Evolutionary conservation across 2,797 vertebrate genomes (phyloP), one percentile per base, ranked within the genome.

Genomic region (Acanthurus leucopareius): DNA sequence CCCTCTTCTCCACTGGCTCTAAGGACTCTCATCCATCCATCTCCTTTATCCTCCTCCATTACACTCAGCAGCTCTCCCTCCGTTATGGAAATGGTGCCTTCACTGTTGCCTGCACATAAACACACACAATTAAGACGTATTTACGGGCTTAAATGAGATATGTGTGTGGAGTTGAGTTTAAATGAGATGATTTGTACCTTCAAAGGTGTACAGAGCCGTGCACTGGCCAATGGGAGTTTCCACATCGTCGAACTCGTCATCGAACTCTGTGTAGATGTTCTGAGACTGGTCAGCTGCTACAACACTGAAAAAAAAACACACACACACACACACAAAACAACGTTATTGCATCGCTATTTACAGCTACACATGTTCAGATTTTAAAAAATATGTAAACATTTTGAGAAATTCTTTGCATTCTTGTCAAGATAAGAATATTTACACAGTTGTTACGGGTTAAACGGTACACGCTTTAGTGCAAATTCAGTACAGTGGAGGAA

Each of bases 11-110:
- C 96, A 54, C 77, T 91, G 81, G 86, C 87, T 89, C 91, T 87
- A 10, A 95, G 91, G 56, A 97, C 96, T 20, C 96, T 93, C 60
- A 96, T 96, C 96, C 97, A 97, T 40, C 97, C 97, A 0, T 97
- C 96, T 0, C 97, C 97, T 72, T 96, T 96, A 86, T 97, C 97
- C 16, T 95, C 94, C 54, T 96, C 95, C 94, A 97, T 94, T 77
- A 97, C 40, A 48, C 90, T 96, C 68, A 97, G 88, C 83, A 89
- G 86, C 84, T 97, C 97, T 1, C 96, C 96, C 71, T 95, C 94
- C 0, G 73, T 82, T 85, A 97, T 95, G 62, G 96, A 94, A 81
- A 97, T 93, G 38, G 96, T 97, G 19, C 96, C 97, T 58, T 96
- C 96, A 0, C 95, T 96, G 88, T 93, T 93, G 56, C 96, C 97